Evolutionary conservation across 2,888 invertebrate genomes (phyloP).

Genomic region (Cylloceria caligata): DNA sequence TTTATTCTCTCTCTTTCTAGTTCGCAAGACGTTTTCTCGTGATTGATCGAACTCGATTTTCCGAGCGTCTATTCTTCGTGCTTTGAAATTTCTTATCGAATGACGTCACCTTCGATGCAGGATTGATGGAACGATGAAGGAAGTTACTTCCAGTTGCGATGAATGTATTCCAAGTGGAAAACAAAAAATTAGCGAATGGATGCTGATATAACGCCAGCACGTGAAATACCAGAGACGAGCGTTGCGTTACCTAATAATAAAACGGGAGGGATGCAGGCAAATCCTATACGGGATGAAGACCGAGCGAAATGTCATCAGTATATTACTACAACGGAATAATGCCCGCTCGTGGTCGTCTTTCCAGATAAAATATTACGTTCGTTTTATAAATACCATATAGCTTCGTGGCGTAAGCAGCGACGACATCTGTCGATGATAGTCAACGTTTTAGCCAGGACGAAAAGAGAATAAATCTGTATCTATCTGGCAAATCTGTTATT

Average conservation of each 20-base stretch:
- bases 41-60: constrained; percentile 24
- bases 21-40: neutral
- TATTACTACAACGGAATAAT: neutral
- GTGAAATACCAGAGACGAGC: constrained; percentile 19
- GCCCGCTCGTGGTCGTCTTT: neutral
- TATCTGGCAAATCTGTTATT: too few species aligned
- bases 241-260: constrained; percentile 36
- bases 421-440: neutral
- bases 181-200: neutral
- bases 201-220: constrained; percentile 3
- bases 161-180: neutral
- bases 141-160: neutral
- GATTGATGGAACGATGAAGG: neutral
- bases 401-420: neutral
- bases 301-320: neutral
- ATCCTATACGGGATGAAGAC: too few species aligned
- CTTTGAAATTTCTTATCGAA: constrained; percentile 9
- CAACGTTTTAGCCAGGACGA: too few species aligned
- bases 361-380: neutral
- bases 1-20: neutral
- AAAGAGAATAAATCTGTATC: too few species aligned
- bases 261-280: too few species aligned
- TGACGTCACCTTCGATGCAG: neutral
- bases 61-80: neutral
- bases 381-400: constrained; percentile 3